These are phyloP conservation scores for Chionomys nivalis DNA, from an alignment of 2,113 vertebrate genomes.

Conservation along the genomic window DNA sequence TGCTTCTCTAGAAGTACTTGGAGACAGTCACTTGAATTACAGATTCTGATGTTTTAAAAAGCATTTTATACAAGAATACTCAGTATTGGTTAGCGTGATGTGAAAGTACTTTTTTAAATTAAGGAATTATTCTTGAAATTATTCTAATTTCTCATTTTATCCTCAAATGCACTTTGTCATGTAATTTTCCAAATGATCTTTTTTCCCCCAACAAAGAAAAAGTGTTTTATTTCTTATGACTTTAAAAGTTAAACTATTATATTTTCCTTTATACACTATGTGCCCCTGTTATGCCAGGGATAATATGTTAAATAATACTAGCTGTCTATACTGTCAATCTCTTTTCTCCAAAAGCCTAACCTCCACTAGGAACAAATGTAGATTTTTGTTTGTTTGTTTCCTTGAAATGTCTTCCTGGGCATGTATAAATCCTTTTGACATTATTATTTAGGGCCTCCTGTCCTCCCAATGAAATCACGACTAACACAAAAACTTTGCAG, in stretches of 20 bases:
- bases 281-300: conserved; percentile 41
- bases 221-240: neutral
- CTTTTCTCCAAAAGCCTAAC: conserved; percentile 60
- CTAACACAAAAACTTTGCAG: conserved; percentile 73
- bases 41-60: neutral
- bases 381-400: conserved; percentile 64
- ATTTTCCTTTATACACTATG: neutral
- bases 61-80: neutral
- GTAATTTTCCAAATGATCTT: conserved; percentile 28
- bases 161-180: conserved; percentile 24
- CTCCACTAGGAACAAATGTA: conserved; percentile 63
- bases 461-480: conserved; percentile 39
- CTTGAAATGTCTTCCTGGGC: conserved; percentile 51
- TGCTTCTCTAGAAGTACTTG: neutral
- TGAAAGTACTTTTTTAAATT: neutral
- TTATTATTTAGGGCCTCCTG: conserved; percentile 69
- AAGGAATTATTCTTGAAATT: conserved; percentile 7
- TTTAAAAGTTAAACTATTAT: neutral
- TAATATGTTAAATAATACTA: conserved; percentile 42
- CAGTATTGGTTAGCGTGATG: neutral
- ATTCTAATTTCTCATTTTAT: neutral
- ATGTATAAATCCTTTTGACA: conserved; percentile 64
- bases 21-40: neutral
- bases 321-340: neutral
- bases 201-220: neutral